Evolutionary conservation across 2,113 vertebrate genomes (phyloP).

Genomic region (Brachypteracias leptosomus): DNA sequence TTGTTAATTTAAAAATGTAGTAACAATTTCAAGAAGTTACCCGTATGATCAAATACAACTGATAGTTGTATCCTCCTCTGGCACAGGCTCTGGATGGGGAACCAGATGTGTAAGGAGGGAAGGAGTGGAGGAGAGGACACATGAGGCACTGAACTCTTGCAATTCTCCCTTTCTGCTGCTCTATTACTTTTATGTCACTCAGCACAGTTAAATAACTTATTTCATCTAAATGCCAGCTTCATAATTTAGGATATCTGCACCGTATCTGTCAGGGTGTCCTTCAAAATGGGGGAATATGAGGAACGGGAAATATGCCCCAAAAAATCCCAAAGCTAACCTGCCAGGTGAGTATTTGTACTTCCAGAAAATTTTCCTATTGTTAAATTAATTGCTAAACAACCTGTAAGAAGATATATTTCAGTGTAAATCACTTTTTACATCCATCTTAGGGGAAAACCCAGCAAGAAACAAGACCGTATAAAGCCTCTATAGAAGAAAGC

Average conservation of each 20-base stretch:
- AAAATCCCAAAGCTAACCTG: not conserved
- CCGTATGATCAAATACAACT: not conserved
- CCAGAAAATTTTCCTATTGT: not conserved
- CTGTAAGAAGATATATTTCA: not conserved
- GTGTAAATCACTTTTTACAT: not conserved
- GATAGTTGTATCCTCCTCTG: not conserved
- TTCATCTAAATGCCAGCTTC: not conserved
- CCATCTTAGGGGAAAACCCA: not conserved
- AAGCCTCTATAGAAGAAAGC: not conserved
- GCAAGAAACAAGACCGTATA: not conserved
- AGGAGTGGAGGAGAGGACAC: not conserved
- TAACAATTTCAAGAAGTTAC: not conserved
- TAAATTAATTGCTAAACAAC: not conserved
- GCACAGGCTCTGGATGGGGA: not conserved
- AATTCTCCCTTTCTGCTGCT: not conserved
- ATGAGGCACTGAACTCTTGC: not conserved
- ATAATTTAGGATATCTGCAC: not conserved
- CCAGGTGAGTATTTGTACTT: not conserved
- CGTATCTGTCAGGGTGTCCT: not conserved
- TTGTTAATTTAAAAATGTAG: slow-evolving; percentile 3
- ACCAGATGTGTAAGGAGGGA: not conserved
- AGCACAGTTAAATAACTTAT: not conserved
- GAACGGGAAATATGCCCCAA: rapidly evolving
- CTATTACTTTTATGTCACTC: not conserved
- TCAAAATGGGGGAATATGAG: not conserved